Evolutionary conservation across 2,797 vertebrate genomes (phyloP), one percentile per base, ranked within the genome.

Genomic region (Smutsia gigantea): DNA sequence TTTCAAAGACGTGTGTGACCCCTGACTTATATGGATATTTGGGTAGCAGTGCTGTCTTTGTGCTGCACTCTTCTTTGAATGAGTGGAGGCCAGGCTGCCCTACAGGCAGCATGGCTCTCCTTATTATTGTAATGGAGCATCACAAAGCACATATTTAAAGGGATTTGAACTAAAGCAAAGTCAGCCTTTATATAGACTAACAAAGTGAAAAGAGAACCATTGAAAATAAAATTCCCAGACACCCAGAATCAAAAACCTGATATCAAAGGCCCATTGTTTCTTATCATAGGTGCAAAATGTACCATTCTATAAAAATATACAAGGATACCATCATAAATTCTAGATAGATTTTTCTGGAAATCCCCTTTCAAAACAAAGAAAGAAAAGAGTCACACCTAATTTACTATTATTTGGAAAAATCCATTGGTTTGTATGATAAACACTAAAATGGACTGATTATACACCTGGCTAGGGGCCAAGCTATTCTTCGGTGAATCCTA

Each of bases 321-420:
- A 89, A 87, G 97, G 96, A 97, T 94, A 78, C 64, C 93, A 95
- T 97, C 86, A 78, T 63, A 97, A 97, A 66, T 93, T 97, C 84
- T 94, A 81, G 75, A 96, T 75, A 96, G 83, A 97, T 86, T 95
- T 46, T 89, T 90, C 96, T 96, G 97, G 97, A 97, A 97, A 96
- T 98, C 91, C 96, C 97, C 71, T 93, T 82, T 82, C 63, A 53
- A 89, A 92, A 92, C 92, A 39, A 92, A 93, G 37, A 89, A 85
- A 92, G 69, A 95, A 92, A 95, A 87, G 55, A 93, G 42, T 93
- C 89, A 93, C 84, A 85, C 93, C 87, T 90, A 92, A 92, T 79
- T 96, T 94, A 90, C 82, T 91, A 93, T 90, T 87, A 93, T 95
- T 97, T 97, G 88, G 86, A 94, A 95, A 97, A 96, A 89, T 83